These are phyloP conservation scores for Siniperca knerii DNA, from an alignment of 2,113 vertebrate genomes.

Conservation along the genomic window DNA sequence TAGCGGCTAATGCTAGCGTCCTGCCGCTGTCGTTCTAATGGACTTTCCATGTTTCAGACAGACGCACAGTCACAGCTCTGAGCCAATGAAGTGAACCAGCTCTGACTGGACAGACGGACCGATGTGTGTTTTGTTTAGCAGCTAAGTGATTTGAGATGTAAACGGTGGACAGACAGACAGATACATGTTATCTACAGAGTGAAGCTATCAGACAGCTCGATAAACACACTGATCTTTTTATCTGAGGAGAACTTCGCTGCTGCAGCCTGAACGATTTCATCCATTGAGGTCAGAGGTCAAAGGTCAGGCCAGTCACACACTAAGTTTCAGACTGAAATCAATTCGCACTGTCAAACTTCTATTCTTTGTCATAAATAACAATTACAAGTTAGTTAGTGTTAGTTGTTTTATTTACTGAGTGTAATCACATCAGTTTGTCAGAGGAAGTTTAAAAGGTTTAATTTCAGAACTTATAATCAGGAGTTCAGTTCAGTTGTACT, in stretches of 20 bases:
- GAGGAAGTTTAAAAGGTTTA: too few relatives aligned
- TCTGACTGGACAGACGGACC: neutral
- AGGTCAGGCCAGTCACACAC: neutral
- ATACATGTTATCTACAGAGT: neutral
- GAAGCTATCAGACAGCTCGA: neutral
- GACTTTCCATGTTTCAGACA: conserved; percentile 29
- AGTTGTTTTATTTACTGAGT: too few relatives aligned
- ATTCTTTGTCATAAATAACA: too few relatives aligned
- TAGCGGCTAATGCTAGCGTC: conserved; percentile 17
- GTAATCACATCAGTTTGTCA: too few relatives aligned
- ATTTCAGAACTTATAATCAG: too few relatives aligned
- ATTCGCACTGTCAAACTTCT: too few relatives aligned
- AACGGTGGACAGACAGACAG: neutral
- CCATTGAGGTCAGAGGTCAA: neutral
- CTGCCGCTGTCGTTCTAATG: conserved; percentile 16
- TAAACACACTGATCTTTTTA: neutral
- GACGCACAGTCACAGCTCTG: neutral
- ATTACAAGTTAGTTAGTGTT: too few relatives aligned
- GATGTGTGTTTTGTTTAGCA: neutral
- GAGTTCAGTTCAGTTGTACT: too few relatives aligned
- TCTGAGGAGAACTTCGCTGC: neutral
- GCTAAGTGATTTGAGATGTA: conserved; percentile 20
- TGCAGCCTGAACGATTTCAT: neutral
- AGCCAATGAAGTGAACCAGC: neutral
- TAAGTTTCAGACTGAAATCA: neutral